Percentiles rank a stretch among this genome's conserved stretches.
phyloP scores from a whole-genome alignment of 2,888 invertebrate species.

The Lottia scabra region DNA sequence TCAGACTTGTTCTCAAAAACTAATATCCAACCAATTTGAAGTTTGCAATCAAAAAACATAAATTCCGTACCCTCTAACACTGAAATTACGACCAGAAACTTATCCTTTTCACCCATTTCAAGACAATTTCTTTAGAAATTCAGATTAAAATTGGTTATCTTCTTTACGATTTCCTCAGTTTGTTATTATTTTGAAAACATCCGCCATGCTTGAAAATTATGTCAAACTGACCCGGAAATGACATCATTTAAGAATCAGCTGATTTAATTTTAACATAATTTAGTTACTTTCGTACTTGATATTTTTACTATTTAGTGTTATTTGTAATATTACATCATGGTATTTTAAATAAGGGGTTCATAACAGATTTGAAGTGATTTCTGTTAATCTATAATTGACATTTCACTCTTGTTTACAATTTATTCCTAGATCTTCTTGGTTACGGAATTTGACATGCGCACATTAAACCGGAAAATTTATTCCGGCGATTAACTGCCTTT shows the following conservation, averaged over 20 bases:
- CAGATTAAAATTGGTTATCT: too few species aligned
- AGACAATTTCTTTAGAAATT: not conserved
- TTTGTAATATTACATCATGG: too few species aligned
- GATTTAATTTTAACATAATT: conserved; percentile 16
- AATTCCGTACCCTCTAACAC: conserved; percentile 61
- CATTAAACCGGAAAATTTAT: not conserved
- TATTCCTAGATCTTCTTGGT: not conserved
- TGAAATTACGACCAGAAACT: conserved; percentile 63
- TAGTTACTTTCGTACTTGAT: conserved; percentile 1
- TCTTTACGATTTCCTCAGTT: not conserved
- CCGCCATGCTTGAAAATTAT: conserved; percentile 54
- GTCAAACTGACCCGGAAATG: conserved; percentile 42
- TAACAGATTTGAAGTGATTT: too few species aligned
- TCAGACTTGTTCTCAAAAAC: conserved; percentile 31
- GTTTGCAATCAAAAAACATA: too few species aligned
- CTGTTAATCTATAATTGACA: too few species aligned
- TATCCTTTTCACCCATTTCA: conserved; percentile 59
- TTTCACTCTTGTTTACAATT: too few species aligned
- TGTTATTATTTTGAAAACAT: conserved; percentile 48
- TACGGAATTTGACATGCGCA: not conserved
- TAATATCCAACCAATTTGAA: not conserved
- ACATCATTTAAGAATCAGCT: conserved; percentile 40
- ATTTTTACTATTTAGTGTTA: too few species aligned
- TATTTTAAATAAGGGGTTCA: too few species aligned
- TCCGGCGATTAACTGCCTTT: not conserved